Evolutionary conservation across 1,140 invertebrate species (phyloP).

Genomic region (Polypedilum pembai): DNA sequence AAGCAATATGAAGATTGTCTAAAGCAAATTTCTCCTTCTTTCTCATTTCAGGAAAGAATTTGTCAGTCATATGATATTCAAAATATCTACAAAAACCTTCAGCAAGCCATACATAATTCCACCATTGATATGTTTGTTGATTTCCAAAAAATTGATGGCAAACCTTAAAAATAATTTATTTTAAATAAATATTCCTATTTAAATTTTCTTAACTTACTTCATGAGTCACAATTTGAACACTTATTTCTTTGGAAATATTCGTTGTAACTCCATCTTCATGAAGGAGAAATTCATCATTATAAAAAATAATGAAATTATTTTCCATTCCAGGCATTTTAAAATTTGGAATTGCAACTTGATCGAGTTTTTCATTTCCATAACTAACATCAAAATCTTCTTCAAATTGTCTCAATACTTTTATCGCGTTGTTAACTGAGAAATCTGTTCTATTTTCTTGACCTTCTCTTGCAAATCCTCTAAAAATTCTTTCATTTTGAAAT

Average conservation of each 20-base stretch:
- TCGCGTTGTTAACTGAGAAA: constrained; percentile 48
- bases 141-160: constrained; percentile 1
- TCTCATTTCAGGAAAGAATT: background rate
- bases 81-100: constrained; percentile 21
- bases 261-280: background rate
- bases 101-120: background rate
- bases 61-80: background rate
- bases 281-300: constrained; percentile 34
- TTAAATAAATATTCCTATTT: background rate
- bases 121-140: background rate
- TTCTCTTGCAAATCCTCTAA: constrained; percentile 55
- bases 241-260: background rate
- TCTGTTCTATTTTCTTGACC: constrained; percentile 54
- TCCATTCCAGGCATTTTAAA: constrained; percentile 75
- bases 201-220: background rate
- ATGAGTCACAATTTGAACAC: background rate
- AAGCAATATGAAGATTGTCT: background rate
- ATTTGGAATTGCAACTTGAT: constrained; percentile 65
- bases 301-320: constrained; percentile 74
- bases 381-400: constrained; percentile 44
- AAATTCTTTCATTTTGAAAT: constrained; percentile 35
- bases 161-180: no score
- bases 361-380: constrained; percentile 48
- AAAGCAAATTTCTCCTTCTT: background rate
- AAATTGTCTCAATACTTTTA: constrained; percentile 45